Evolutionary conservation across 2,113 vertebrate genomes (phyloP).

Genomic region (Mionectes macconnelli): DNA sequence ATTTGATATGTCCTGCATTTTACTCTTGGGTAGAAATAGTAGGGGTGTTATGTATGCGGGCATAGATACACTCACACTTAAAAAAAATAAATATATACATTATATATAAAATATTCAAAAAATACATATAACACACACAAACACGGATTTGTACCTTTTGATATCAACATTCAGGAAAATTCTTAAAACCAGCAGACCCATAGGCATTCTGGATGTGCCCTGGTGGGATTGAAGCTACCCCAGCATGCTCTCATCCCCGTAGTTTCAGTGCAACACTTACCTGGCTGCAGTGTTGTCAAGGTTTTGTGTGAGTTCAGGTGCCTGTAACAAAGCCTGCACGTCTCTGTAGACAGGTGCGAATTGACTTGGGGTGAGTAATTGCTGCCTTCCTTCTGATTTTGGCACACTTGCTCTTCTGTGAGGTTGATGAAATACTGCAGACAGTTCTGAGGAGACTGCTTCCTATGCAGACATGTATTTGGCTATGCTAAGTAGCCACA

Average conservation of each 20-base stretch:
- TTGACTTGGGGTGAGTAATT: not conserved
- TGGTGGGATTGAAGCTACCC: not conserved
- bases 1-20: fast-evolving
- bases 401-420: not conserved
- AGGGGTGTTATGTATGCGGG: not conserved
- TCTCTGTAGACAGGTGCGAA: not conserved
- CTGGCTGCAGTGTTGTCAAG: not conserved
- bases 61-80: not conserved
- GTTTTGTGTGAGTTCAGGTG: not conserved
- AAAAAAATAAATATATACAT: not conserved
- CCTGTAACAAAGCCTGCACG: fast-evolving
- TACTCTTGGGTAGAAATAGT: not conserved
- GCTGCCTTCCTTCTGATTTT: not conserved
- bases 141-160: not conserved
- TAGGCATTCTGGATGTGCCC: fast-evolving
- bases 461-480: constrained; percentile 31
- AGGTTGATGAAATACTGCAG: not conserved
- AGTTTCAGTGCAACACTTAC: not conserved
- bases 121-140: not conserved
- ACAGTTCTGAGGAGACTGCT: constrained; percentile 2
- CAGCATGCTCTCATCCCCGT: not conserved
- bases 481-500: constrained; percentile 7
- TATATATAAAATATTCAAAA: not conserved
- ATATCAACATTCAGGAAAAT: not conserved
- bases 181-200: not conserved